Base-by-base conservation (phyloP, 2,888 invertebrate species). In the Drosophila greeni region DNA sequence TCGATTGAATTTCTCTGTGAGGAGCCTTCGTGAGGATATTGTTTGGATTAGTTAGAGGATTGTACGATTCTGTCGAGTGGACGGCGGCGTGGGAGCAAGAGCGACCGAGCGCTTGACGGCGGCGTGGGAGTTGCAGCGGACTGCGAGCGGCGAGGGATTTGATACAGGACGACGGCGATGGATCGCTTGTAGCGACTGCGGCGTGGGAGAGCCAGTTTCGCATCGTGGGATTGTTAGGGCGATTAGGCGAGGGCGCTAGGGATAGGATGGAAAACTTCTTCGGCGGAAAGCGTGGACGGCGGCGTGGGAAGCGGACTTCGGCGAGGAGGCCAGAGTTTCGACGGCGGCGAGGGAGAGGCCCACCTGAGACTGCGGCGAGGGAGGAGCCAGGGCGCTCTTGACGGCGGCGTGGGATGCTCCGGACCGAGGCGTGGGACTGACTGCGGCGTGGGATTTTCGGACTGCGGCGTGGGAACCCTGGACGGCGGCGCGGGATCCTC, bases 141-240 rank as follows among this genome's bases (percentile, higher is more conserved):
- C 73, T n/a, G 78, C 83, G 12, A 83, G 78, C 84, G n/a, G 83
- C 84, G 85, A 11, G 84, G 85, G 85, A 85, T 20, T 45, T 43
- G 5, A 37, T n/a, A 24, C 14, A n/a, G 26, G 62, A 66, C 48
- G 8, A 49, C 66, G 12, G 45, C 60, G 56, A 14, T 39, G 67
- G 68, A 65, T 37, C 16, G n/a, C 1, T 14, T 16, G 29, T 37
- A 24, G 33, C 14, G 76, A 77, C 68, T 23, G 76, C 80, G 37
- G 71, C 77, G 77, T 9, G 74, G 75, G 76, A 76, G 48, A 24
- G 16, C 5, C 8, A 4, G 20, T 20, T 49, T 52, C 26, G 16
- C 82, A 52, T 12, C 82, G 82, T 53, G 79, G 81, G 81, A 80
- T 53, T 74, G 64, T 31, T 70, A 83, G 84, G 82, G 79, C 54